Conservation (phyloP, 2,888 invertebrate species). For the Apeira syringaria region DNA sequence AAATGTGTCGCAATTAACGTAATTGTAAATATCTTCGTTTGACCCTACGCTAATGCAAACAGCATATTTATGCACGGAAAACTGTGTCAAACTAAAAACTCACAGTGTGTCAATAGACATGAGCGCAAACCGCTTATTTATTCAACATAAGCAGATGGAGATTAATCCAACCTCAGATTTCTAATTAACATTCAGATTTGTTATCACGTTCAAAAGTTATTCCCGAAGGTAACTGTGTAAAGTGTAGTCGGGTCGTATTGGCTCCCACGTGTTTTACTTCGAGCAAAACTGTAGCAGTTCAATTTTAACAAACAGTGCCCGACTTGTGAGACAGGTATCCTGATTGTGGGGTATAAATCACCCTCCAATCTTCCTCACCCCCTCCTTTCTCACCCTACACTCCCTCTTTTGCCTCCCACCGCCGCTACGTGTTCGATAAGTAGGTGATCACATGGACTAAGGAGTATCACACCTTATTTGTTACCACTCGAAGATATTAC, state of each 20-base stretch:
- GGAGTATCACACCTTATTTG: conserved; percentile 24
- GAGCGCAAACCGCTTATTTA: too few species aligned
- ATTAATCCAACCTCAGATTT: too few species aligned
- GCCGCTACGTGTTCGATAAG: conserved; percentile 9
- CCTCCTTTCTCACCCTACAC: not conserved
- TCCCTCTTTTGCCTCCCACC: not conserved
- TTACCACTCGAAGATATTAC: conserved; percentile 8
- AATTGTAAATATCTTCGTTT: too few species aligned
- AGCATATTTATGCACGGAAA: too few species aligned
- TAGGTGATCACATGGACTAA: conserved; percentile 12
- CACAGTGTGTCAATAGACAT: too few species aligned
- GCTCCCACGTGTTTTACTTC: conserved; percentile 1
- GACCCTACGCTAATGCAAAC: too few species aligned
- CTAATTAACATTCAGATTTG: too few species aligned
- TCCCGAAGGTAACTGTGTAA: not conserved
- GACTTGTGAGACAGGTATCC: conserved; percentile 15
- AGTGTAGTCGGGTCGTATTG: not conserved
- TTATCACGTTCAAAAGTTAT: too few species aligned
- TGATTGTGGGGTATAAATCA: conserved; percentile 19
- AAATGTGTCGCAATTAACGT: too few species aligned
- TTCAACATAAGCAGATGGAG: too few species aligned
- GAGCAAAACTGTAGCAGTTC: conserved; percentile 5
- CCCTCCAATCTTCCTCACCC: conserved; percentile 4
- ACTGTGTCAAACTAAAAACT: too few species aligned
- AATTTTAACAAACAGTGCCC: conserved; percentile 13